These are phyloP conservation scores for Aphodius granarius DNA, from an alignment of 2,888 invertebrate genomes.

Conservation along the genomic window DNA sequence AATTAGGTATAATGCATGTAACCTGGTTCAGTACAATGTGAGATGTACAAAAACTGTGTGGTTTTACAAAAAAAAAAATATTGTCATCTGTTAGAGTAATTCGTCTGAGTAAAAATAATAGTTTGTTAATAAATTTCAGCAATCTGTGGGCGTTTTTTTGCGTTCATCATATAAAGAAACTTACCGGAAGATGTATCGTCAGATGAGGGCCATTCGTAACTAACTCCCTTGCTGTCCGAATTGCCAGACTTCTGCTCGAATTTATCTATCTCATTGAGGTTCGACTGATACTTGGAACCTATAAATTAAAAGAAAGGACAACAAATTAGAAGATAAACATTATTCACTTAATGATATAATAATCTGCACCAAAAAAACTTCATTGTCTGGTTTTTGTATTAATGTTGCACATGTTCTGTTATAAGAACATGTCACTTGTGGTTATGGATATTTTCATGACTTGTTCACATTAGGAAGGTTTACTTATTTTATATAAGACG, in stretches of 20 bases:
- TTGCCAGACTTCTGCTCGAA: slow-evolving; percentile 73
- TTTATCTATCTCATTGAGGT: slow-evolving; percentile 77
- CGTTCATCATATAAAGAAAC: slow-evolving; percentile 23
- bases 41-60: too few species aligned
- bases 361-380: too few species aligned
- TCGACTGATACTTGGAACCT: slow-evolving; percentile 76
- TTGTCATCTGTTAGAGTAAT: too few species aligned
- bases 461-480: too few species aligned
- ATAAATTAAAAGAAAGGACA: slow-evolving; percentile 47
- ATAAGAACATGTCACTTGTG: too few species aligned
- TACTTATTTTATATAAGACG: too few species aligned
- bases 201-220: slow-evolving; percentile 42
- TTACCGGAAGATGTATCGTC: slow-evolving; percentile 37
- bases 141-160: slow-evolving; percentile 32
- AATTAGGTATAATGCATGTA: background rate
- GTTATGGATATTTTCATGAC: too few species aligned
- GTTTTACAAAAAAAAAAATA: too few species aligned
- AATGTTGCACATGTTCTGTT: too few species aligned
- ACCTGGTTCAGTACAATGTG: too few species aligned
- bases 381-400: too few species aligned
- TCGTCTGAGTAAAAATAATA: slow-evolving; percentile 17
- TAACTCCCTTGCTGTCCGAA: slow-evolving; percentile 56
- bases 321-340: background rate
- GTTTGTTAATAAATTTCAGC: slow-evolving; percentile 27
- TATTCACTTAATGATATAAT: too few species aligned